These are phyloP conservation scores for Disparrhopalites patrizii DNA, from an alignment of 2,888 invertebrate genomes.

Conservation along the genomic window DNA sequence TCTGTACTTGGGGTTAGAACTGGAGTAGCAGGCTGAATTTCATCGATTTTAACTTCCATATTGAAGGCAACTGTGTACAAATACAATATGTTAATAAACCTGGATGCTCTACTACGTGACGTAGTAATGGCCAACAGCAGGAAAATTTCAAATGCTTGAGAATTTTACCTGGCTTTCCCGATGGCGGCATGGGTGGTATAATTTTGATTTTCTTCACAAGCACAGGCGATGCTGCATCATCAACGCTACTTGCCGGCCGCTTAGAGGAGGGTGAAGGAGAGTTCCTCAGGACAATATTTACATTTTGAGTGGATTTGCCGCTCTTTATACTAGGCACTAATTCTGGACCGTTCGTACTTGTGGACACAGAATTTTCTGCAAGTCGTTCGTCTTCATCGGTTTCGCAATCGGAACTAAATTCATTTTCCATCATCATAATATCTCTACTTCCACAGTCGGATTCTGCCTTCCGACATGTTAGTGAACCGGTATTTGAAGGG, in stretches of 20 bases:
- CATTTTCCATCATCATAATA: slow-evolving; percentile 1
- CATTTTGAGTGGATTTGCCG: not conserved
- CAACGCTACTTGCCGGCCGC: slow-evolving; percentile 4
- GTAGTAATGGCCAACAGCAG: too few relatives aligned
- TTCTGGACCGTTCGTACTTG: not conserved
- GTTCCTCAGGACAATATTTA: not conserved
- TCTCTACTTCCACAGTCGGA: not conserved
- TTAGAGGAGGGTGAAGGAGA: slow-evolving; percentile 14
- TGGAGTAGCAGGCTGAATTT: slow-evolving; percentile 28
- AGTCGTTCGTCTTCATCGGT: slow-evolving; percentile 12
- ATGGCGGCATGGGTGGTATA: slow-evolving; percentile 27
- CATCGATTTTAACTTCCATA: slow-evolving; percentile 31
- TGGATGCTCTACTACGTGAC: too few relatives aligned
- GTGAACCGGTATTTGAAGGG: not conserved
- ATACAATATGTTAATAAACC: too few relatives aligned
- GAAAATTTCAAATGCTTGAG: too few relatives aligned
- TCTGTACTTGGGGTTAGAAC: slow-evolving; percentile 24
- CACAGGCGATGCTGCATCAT: slow-evolving; percentile 12
- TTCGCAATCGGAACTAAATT: not conserved
- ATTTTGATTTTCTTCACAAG: slow-evolving; percentile 33
- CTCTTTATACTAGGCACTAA: not conserved
- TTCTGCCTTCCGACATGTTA: not conserved
- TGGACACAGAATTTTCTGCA: not conserved
- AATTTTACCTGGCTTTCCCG: slow-evolving; percentile 21
- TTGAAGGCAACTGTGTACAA: slow-evolving; percentile 19